phyloP scores from a whole-genome alignment of 2,797 vertebrate genomes.

The Neosilurus mollespiculum region DNA sequence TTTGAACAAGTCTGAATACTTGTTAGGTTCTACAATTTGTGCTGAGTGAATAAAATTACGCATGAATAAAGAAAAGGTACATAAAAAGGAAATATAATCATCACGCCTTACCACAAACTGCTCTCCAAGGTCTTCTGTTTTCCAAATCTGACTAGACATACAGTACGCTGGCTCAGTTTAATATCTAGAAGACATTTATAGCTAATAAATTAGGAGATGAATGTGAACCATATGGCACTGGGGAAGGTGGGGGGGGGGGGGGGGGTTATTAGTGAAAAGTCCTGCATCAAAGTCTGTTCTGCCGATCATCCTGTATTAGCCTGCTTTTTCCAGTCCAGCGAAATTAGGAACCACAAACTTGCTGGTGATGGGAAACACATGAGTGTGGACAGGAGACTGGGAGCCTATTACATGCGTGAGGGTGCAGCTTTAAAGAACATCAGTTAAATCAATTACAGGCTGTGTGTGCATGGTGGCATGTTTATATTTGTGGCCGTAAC shows the following conservation, averaged over 20 bases:
- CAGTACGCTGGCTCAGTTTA: conserved; percentile 83
- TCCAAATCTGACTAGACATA: conserved; percentile 89
- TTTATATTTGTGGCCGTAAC: conserved; percentile 15
- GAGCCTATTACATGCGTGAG: conserved; percentile 78
- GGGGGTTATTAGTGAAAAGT: conserved; percentile 97
- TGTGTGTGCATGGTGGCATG: conserved; percentile 18
- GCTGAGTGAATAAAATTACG: conserved; percentile 48
- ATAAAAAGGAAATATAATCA: conserved; percentile 76
- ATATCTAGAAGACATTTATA: conserved; percentile 99
- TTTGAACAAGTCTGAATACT: neutral
- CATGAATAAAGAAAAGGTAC: conserved; percentile 38
- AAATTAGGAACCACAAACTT: conserved; percentile 98
- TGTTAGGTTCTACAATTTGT: conserved; percentile 53
- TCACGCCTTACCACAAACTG: conserved; percentile 87
- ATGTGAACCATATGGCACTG: conserved; percentile 98
- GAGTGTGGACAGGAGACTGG: conserved; percentile 75
- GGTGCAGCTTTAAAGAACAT: conserved; percentile 80
- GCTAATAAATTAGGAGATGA: conserved; percentile 99
- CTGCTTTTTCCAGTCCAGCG: conserved; percentile 99
- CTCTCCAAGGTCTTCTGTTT: conserved; percentile 80
- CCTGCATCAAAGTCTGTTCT: conserved; percentile 96
- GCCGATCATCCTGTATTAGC: conserved; percentile 98
- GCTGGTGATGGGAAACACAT: conserved; percentile 98
- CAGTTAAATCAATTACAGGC: conserved; percentile 79
- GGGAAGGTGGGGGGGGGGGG: conserved; percentile 51